These are phyloP conservation scores for Verasper variegatus DNA, from an alignment of 2,113 vertebrate genomes.

Conservation along the genomic window DNA sequence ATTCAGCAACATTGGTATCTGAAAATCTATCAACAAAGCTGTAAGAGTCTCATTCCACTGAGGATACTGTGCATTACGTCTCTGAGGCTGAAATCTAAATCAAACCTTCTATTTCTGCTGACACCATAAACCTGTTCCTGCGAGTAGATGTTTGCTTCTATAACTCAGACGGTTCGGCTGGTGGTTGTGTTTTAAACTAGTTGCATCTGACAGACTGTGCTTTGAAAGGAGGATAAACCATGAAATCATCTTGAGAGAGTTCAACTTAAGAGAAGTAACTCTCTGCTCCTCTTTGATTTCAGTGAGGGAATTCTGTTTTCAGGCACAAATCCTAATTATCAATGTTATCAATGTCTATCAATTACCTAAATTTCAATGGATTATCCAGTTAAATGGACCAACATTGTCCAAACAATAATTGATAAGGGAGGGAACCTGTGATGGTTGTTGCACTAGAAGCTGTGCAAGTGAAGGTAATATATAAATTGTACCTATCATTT, in stretches of 20 bases:
- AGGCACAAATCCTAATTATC: conserved; percentile 9
- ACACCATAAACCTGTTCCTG: neutral
- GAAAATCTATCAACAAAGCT: conserved; percentile 10
- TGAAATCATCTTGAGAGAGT: neutral
- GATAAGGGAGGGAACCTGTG: neutral
- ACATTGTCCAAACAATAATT: neutral
- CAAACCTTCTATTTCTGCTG: conserved; percentile 7
- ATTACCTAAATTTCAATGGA: too few relatives aligned
- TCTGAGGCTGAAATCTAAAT: conserved; percentile 16
- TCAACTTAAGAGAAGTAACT: conserved; percentile 8
- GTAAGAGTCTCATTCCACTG: neutral
- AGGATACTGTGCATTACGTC: neutral
- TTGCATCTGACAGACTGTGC: conserved; percentile 12
- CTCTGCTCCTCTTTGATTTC: neutral
- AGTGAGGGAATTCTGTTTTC: conserved; percentile 3
- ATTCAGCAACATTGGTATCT: conserved; percentile 12
- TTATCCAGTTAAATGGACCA: neutral
- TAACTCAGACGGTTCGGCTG: neutral
- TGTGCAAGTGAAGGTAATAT: neutral
- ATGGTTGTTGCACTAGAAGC: neutral
- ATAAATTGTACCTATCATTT: too few relatives aligned
- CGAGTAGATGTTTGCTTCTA: conserved; percentile 3
- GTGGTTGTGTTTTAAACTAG: neutral
- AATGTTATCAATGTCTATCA: too few relatives aligned
- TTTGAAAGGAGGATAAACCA: conserved; percentile 5